Conservation (phyloP, 1,140 invertebrate genomes). For the Danaus plexippus region DNA sequence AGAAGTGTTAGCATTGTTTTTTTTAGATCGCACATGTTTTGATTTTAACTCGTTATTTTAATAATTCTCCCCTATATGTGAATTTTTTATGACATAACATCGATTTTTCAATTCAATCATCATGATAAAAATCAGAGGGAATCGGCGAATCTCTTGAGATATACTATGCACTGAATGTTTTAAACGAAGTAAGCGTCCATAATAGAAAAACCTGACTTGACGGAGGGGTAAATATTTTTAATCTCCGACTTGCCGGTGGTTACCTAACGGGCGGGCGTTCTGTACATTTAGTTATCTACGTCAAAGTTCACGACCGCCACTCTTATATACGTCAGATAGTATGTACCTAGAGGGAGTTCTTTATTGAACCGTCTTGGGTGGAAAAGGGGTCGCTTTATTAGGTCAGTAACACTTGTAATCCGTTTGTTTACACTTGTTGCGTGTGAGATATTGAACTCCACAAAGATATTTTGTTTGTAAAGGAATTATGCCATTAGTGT, state of each 20-base stretch:
- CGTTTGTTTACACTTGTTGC: slow-evolving; percentile 61
- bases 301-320: slow-evolving; percentile 68
- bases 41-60: too few species aligned
- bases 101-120: too few species aligned
- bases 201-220: slow-evolving; percentile 27
- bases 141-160: too few species aligned
- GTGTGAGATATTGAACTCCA: slow-evolving; percentile 26
- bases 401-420: slow-evolving; percentile 68
- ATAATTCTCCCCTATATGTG: too few species aligned
- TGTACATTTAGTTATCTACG: slow-evolving; percentile 58
- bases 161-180: too few species aligned
- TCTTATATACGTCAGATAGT: slow-evolving; percentile 62
- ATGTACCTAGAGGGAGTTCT: slow-evolving; percentile 67
- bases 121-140: too few species aligned
- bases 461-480: slow-evolving; percentile 13
- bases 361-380: slow-evolving; percentile 67
- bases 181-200: not conserved
- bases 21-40: too few species aligned
- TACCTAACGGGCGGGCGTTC: slow-evolving; percentile 48
- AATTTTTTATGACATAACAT: too few species aligned
- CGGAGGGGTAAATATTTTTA: slow-evolving; percentile 44
- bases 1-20: too few species aligned
- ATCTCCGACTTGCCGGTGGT: slow-evolving; percentile 33
- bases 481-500: too few species aligned
- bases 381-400: slow-evolving; percentile 68